phyloP scores from a whole-genome alignment of 2,113 vertebrate species.

The Cygnus buccinator region DNA sequence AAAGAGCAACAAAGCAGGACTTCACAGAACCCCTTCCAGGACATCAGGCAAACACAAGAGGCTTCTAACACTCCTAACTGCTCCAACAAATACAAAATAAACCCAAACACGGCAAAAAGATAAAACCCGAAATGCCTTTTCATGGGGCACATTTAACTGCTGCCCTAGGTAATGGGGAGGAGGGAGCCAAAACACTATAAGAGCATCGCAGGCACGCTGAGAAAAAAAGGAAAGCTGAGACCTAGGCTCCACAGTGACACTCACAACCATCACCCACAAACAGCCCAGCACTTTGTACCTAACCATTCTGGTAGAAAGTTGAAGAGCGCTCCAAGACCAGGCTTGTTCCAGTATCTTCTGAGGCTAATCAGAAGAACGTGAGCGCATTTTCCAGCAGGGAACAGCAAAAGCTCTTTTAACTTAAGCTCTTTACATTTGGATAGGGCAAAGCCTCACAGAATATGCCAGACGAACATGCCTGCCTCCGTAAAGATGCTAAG shows the following conservation, averaged over 20 bases:
- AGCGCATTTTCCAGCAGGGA: neutral
- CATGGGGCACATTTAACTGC: neutral
- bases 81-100: neutral
- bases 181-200: neutral
- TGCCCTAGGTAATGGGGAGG: neutral
- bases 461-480: neutral
- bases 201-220: neutral
- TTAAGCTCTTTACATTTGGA: neutral
- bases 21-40: neutral
- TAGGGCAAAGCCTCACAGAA: neutral
- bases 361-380: conserved; percentile 9
- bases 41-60: neutral
- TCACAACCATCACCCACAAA: conserved; percentile 2
- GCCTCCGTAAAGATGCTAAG: neutral
- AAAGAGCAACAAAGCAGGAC: neutral
- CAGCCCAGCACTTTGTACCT: neutral
- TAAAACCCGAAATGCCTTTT: neutral
- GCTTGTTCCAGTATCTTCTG: conserved; percentile 34
- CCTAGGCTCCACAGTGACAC: neutral
- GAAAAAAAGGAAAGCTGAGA: neutral
- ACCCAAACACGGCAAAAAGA: neutral
- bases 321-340: conserved; percentile 28
- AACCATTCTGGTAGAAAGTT: conserved; percentile 1
- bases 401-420: conserved; percentile 18
- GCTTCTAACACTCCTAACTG: neutral